Conservation (phyloP, 2,113 vertebrate genomes). For the Malurus melanocephalus region DNA sequence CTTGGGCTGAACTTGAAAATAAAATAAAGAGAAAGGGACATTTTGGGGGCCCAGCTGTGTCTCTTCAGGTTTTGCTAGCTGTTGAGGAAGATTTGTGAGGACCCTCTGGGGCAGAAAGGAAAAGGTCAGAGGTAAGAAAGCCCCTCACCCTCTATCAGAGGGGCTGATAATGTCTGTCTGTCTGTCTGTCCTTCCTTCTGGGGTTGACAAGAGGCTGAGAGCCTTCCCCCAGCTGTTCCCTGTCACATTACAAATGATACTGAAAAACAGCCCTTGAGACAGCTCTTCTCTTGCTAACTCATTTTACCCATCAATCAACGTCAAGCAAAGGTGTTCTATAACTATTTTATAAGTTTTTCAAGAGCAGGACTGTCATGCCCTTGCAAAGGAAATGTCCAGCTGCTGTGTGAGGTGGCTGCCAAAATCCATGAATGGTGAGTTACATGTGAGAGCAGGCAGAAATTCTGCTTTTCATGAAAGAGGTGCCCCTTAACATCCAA, state of each 20-base stretch:
- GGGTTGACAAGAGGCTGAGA: conserved; percentile 35
- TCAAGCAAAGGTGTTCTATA: conserved; percentile 42
- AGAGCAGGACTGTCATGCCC: not conserved
- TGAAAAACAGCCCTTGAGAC: conserved; percentile 76
- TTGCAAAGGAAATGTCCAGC: not conserved
- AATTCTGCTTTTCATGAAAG: not conserved
- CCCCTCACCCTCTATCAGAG: conserved; percentile 56
- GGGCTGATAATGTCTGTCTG: conserved; percentile 67
- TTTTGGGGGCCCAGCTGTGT: not conserved
- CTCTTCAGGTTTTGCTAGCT: not conserved
- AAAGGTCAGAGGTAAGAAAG: conserved; percentile 72
- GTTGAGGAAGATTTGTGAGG: conserved; percentile 33
- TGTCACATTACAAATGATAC: conserved; percentile 78
- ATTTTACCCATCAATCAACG: conserved; percentile 62
- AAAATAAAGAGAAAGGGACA: not conserved
- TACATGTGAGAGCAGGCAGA: not conserved
- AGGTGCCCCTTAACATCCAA: not conserved
- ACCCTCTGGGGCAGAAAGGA: conserved; percentile 1
- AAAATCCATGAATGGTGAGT: rapidly evolving
- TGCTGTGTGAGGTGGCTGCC: not conserved
- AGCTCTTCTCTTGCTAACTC: conserved; percentile 68
- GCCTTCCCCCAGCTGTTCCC: conserved; percentile 73
- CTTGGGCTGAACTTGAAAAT: not conserved
- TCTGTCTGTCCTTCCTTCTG: conserved; percentile 32
- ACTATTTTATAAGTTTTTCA: conserved; percentile 20